Base-by-base conservation (phyloP, 2,888 invertebrate genomes). In the Tenthredo notha region DNA sequence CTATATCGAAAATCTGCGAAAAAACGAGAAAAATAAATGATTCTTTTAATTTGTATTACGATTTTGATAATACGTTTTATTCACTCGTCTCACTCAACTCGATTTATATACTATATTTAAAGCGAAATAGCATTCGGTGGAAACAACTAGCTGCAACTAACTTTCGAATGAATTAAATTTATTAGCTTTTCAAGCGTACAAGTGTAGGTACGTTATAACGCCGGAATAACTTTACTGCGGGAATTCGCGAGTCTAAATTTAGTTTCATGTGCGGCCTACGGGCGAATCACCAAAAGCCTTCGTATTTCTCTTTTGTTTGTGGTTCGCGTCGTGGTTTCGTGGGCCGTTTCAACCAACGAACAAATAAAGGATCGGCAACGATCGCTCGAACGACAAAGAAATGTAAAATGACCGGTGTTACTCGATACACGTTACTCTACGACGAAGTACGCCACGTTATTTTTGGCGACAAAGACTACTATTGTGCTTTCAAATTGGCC, bases 401-500 rank as follows among this genome's bases (percentile, higher is more conserved):
- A 80, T 15, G 37, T 10, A 50, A 58, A 80, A 80, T 80, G 40
- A 40, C 80, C 21, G 21, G 21, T 40, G 37, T 12, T n/a, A 9
- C n/a, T 54, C 18, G 58, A 12, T 37, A 40, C 40, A 47, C 33
- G 15, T 37, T 21, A 80, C 40, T 61, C 72, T 40, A 15, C 21
- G 21, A n/a, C 37, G 33, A 6, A 5, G 12, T 84, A 78, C 84
- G 84, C 78, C 78, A 84, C 67, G 78, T 77, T 25, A 65, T 65
- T 75, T 47, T 37, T 25, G 9, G 43, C 80, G 70, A 87, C 87
- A 87, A 88, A 88, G 86, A 78, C 80, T n/a, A 85, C 87, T 86
- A 89, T 89, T 90, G 89, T 89, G 86, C 85, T 86, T 86, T 67
- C 83, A 89, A 88, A 89, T 89, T 85, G 88, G 77, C 85, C 87